Evolutionary conservation across 2,113 vertebrate genomes (phyloP).

Genomic region (Mellivora capensis): DNA sequence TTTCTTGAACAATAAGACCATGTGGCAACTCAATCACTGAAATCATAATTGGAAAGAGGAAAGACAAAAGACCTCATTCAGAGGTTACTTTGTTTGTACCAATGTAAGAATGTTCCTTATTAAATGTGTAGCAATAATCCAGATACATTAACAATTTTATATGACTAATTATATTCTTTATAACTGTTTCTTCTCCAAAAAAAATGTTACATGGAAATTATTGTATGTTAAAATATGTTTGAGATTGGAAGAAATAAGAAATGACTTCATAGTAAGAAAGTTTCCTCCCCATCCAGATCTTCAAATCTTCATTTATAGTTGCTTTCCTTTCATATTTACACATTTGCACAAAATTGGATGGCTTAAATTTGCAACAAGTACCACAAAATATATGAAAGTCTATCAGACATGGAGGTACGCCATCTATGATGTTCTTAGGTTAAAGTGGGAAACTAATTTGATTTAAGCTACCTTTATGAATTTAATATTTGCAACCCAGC

Average conservation of each 20-base stretch:
- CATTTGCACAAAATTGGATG: background rate
- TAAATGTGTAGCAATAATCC: background rate
- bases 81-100: background rate
- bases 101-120: background rate
- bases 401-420: background rate
- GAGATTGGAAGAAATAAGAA: background rate
- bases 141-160: background rate
- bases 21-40: background rate
- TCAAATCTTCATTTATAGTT: background rate
- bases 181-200: background rate
- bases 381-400: background rate
- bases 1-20: background rate
- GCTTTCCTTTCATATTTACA: background rate
- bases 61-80: slow-evolving; percentile 35
- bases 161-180: background rate
- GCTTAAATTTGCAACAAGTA: background rate
- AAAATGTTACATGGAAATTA: background rate
- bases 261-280: background rate
- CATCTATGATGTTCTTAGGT: background rate
- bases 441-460: background rate
- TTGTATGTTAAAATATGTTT: background rate
- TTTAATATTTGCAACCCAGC: background rate
- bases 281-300: background rate
- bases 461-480: background rate
- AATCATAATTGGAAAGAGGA: background rate